These are phyloP conservation scores for Urophycis tenuis DNA, from an alignment of 2,797 vertebrate species.

Conservation along the genomic window DNA sequence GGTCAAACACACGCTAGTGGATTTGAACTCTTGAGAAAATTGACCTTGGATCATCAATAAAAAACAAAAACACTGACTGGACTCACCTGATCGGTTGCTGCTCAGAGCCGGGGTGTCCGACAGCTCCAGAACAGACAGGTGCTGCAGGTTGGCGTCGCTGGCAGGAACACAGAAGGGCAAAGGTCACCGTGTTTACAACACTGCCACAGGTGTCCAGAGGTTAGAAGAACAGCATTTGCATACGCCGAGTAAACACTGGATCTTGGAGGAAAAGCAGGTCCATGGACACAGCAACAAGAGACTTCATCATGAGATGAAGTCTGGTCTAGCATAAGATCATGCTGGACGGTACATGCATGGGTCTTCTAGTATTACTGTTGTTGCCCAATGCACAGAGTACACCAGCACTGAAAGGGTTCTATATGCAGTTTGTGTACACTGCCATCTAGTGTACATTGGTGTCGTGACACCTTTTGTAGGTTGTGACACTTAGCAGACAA, in stretches of 20 bases:
- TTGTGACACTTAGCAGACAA: too few relatives aligned
- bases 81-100: conserved; percentile 73
- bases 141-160: conserved; percentile 92
- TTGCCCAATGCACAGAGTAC: too few relatives aligned
- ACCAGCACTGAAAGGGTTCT: too few relatives aligned
- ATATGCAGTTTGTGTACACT: too few relatives aligned
- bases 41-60: background rate
- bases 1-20: too few relatives aligned
- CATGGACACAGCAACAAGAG: background rate
- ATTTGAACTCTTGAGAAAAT: too few relatives aligned
- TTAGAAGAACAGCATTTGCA: background rate
- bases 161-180: conserved; percentile 29
- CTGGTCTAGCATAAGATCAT: too few relatives aligned
- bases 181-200: conserved; percentile 3
- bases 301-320: background rate
- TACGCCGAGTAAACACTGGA: background rate
- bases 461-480: too few relatives aligned
- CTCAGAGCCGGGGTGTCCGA: conserved; percentile 73
- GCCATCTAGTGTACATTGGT: too few relatives aligned
- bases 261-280: too few relatives aligned
- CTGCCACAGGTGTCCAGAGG: background rate
- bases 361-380: too few relatives aligned
- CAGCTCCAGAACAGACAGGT: conserved; percentile 86
- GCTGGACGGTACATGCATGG: too few relatives aligned
- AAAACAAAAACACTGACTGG: background rate